A percentile compares a stretch with the other conserved stretches of the same genome.
Conservation (phyloP, 1,140 invertebrate genomes). For the Drosophila tsacasi region DNA sequence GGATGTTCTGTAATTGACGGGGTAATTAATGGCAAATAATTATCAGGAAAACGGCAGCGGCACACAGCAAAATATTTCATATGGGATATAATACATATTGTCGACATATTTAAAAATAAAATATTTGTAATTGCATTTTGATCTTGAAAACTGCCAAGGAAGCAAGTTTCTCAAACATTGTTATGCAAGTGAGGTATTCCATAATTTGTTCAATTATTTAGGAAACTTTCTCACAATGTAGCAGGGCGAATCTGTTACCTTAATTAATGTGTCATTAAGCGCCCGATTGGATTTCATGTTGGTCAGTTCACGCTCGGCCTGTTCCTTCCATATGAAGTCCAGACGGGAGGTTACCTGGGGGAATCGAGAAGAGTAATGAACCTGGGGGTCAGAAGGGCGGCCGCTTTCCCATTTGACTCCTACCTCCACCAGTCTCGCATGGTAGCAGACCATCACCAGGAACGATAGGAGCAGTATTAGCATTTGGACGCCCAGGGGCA, state of each 20-base stretch:
- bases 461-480: constrained; percentile 92
- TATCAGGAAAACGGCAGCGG: neutral
- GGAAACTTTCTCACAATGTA: neutral
- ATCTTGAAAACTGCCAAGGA: neutral
- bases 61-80: neutral
- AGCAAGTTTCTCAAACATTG: neutral
- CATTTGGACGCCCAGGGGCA: constrained; percentile 91
- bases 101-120: neutral
- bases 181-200: no score
- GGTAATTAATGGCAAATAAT: constrained; percentile 62
- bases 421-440: constrained; percentile 93
- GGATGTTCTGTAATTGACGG: constrained; percentile 90
- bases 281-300: constrained; percentile 90
- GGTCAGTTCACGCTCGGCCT: constrained; percentile 94
- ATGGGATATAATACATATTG: neutral
- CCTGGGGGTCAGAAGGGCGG: neutral
- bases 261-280: constrained; percentile 85
- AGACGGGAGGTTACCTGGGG: constrained; percentile 91
- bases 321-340: constrained; percentile 98
- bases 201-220: neutral
- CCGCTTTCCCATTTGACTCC: neutral
- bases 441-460: constrained; percentile 94
- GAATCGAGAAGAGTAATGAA: constrained; percentile 11
- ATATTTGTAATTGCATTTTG: neutral
- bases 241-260: constrained; percentile 56